Conservation (phyloP, 1,140 invertebrate species). For the Chlorops oryzae region DNA sequence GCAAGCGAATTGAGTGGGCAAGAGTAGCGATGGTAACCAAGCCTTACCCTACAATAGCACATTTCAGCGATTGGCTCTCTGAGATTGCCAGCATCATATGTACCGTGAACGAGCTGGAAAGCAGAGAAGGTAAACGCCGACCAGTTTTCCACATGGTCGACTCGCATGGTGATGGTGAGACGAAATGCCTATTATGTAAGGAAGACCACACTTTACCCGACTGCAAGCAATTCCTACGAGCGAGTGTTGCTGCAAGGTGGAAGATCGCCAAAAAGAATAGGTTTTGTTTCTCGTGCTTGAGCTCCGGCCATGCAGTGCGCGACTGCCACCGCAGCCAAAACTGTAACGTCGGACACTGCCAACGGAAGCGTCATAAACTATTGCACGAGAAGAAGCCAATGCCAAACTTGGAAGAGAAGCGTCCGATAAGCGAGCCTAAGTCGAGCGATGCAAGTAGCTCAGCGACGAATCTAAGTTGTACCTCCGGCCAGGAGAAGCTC, state of each 20-base stretch:
- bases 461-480: not conserved
- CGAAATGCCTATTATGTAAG: not conserved
- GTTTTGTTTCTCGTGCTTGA: not conserved
- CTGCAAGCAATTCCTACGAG: not conserved
- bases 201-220: not conserved
- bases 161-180: too few relatives aligned
- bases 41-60: too few relatives aligned
- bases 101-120: not conserved
- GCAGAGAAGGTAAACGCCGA: not conserved
- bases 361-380: not conserved
- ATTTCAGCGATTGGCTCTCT: not conserved
- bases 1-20: not conserved
- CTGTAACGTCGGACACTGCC: not conserved
- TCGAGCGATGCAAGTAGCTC: not conserved
- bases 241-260: too few relatives aligned
- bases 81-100: not conserved
- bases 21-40: not conserved
- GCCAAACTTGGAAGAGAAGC: not conserved
- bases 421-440: not conserved
- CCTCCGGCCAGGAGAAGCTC: not conserved
- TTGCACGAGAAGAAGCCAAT: not conserved
- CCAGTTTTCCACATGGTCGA: too few relatives aligned
- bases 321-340: not conserved
- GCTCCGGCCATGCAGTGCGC: not conserved
- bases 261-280: not conserved